These are phyloP conservation scores for Amazona finschi DNA, from an alignment of 2,797 vertebrate genomes.

Conservation along the genomic window DNA sequence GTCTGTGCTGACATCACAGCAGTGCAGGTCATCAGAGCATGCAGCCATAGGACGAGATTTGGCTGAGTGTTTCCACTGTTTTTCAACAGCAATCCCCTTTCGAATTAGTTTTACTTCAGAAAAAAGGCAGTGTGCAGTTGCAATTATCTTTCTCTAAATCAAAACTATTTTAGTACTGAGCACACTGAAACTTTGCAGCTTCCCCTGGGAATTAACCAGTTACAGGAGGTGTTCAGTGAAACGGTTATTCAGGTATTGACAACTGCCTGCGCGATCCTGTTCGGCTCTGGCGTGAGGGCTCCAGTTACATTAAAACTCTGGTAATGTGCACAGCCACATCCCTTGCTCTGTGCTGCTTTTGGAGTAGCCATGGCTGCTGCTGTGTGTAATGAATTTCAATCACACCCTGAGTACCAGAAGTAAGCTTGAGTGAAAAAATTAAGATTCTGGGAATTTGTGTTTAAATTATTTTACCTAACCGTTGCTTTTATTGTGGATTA, in stretches of 20 bases:
- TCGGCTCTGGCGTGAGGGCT: background rate
- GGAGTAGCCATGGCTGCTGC: fast-evolving
- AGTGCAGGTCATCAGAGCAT: background rate
- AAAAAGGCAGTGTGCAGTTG: background rate
- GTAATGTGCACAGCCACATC: fast-evolving
- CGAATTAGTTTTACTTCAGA: background rate
- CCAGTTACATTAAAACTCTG: background rate
- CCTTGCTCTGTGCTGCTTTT: fast-evolving
- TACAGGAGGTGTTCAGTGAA: background rate
- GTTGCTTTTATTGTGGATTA: background rate
- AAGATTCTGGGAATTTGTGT: background rate
- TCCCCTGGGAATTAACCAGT: background rate
- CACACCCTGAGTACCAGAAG: background rate
- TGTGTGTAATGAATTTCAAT: background rate
- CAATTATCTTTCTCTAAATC: background rate
- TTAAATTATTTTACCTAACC: background rate
- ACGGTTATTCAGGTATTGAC: background rate
- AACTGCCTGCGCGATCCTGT: background rate
- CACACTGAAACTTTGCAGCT: background rate
- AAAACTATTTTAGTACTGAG: background rate
- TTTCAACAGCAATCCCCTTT: background rate
- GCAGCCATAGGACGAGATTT: background rate
- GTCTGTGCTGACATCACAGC: background rate
- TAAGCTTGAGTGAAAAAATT: background rate
- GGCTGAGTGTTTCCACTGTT: background rate